Conservation (phyloP, 2,797 vertebrate species). For the Hoplostethus atlanticus region DNA sequence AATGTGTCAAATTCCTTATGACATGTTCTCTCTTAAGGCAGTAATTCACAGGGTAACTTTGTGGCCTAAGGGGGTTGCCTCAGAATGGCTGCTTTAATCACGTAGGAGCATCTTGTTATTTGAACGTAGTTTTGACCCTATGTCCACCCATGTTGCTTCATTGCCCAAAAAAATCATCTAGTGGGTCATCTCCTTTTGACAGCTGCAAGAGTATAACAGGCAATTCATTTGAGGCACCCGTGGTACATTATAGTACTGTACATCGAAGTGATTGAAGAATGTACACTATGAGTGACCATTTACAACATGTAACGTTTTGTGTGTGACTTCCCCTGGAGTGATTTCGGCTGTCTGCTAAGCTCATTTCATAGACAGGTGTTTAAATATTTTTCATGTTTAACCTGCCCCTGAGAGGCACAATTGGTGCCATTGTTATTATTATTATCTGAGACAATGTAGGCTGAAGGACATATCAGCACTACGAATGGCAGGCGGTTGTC, state of each 20-base stretch:
- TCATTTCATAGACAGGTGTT: background rate
- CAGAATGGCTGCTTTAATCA: slow-evolving; percentile 28
- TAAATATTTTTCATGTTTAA: slow-evolving; percentile 15
- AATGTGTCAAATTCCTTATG: slow-evolving; percentile 48
- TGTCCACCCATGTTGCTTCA: slow-evolving; percentile 3
- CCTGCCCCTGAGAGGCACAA: slow-evolving; percentile 21
- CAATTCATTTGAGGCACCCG: background rate
- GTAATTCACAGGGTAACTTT: slow-evolving; percentile 36
- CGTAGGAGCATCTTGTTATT: slow-evolving; percentile 20
- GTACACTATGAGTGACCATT: background rate
- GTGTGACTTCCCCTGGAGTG: background rate
- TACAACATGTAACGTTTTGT: background rate
- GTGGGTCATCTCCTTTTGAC: too few species aligned
- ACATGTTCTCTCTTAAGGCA: slow-evolving; percentile 31
- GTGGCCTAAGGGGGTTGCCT: slow-evolving; percentile 24
- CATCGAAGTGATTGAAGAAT: background rate
- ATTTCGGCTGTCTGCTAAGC: slow-evolving; percentile 3
- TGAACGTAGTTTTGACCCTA: background rate
- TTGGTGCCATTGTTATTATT: slow-evolving; percentile 1
- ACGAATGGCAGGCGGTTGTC: slow-evolving; percentile 22
- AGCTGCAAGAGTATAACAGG: background rate
- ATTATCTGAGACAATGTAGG: slow-evolving; percentile 36
- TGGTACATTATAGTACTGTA: background rate
- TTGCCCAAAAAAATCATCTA: background rate
- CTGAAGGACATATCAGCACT: slow-evolving; percentile 38